These are phyloP conservation scores for Gandaritis pyraliata DNA, from an alignment of 2,888 invertebrate species.

Conservation along the genomic window DNA sequence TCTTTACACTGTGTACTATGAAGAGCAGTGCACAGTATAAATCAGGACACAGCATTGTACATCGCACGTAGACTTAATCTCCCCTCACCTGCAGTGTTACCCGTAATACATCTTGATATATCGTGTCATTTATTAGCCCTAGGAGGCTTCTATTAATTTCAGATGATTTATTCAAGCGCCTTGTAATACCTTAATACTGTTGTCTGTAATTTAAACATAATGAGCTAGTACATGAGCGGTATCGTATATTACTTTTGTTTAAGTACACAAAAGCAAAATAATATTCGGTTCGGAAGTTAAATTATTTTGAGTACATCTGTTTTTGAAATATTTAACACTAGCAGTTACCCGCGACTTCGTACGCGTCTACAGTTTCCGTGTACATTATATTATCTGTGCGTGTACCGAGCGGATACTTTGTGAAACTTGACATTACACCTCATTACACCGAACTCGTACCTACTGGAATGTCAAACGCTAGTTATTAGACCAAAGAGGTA, in stretches of 20 bases:
- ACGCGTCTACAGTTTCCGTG: no score
- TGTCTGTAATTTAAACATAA: constrained; percentile 11
- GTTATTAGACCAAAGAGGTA: no score
- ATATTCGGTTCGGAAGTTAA: no score
- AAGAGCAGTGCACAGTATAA: constrained; percentile 57
- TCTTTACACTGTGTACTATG: no score
- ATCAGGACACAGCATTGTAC: constrained; percentile 57
- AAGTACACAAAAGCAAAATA: not conserved
- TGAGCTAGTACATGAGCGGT: not conserved
- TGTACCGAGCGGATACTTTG: no score
- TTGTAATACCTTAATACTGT: constrained; percentile 34
- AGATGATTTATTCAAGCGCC: constrained; percentile 45
- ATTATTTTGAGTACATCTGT: no score
- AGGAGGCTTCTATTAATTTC: constrained; percentile 49
- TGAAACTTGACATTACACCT: no score
- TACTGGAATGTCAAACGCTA: no score
- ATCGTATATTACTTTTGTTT: not conserved
- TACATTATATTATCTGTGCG: no score
- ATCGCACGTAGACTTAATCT: constrained; percentile 62
- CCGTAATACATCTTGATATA: constrained; percentile 72
- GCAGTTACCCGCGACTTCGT: no score
- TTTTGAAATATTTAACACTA: no score
- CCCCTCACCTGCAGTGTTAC: constrained; percentile 63
- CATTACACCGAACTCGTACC: no score
- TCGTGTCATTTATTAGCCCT: constrained; percentile 66